Evolutionary conservation across 2,888 invertebrate species (phyloP), one percentile per base, ranked within the genome.

Genomic region (Syrphus vitripennis): DNA sequence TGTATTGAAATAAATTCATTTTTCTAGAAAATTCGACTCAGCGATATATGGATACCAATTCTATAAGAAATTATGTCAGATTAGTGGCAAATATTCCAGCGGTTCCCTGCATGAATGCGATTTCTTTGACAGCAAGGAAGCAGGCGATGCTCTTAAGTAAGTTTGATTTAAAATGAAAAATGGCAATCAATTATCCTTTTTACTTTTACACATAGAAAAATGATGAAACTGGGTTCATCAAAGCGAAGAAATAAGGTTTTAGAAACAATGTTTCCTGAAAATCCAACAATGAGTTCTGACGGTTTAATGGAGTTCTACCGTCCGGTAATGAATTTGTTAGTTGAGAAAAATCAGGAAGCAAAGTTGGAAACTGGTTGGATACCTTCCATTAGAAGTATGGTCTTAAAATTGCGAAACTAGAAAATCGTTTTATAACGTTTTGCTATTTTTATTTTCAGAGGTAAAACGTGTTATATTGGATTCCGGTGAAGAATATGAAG

Each of bases 251-350:
- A 95, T 14, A 96, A 97, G 76, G 16, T 61, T 0, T 9, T 61
- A 14, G 37, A n/a, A 24, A 16, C 96, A 90, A 94, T 94, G 2
- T 92, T 97, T n/a, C 96, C 96, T 0, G 96, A 96, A 0, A 94
- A 94, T 89, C 90, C 95, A 87, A 93, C 93, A 67, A 95, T 97
- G 94, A 95, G 95, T 88, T 96, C 96, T 3, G 93, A 94, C 69
- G 96, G 96, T 0, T 92, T 97, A 0, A 90, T 97, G 88, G 96
- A 97, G 90, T 97, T 96, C 92, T 97, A 97, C 92, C 93, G 94
- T 79, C 97, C 97, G 0, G 91, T 97, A 21, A 93, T 94, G 81
- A 10, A 0, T 24, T 61, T 37, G 61, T n/a, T 61, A n/a, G 7
- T 10, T 40, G n/a, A 40, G 10, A 61, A 40, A n/a, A 61, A 61